Conservation (phyloP, 2,797 vertebrate species). For the Apogon talboti region DNA sequence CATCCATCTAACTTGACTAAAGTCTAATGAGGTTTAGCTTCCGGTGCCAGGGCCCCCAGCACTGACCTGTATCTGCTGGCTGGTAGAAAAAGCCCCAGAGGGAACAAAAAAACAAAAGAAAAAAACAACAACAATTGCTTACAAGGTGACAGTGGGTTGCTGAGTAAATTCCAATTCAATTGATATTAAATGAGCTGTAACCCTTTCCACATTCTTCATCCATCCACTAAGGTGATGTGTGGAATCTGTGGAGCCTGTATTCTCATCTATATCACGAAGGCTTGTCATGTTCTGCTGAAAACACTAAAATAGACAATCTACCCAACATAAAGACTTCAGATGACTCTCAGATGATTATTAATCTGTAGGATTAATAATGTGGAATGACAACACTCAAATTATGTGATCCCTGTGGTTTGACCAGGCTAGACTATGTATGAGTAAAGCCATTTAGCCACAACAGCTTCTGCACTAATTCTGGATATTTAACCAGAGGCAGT, state of each 20-base stretch:
- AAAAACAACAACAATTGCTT: constrained; percentile 12
- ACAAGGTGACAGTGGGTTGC: constrained; percentile 1
- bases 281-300: neutral
- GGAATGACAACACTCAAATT: neutral
- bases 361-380: neutral
- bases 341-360: no score
- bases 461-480: constrained; percentile 9
- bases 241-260: neutral
- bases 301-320: neutral
- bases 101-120: no score
- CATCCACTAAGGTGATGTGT: neutral
- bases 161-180: neutral
- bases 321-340: neutral
- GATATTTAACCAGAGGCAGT: constrained; percentile 8
- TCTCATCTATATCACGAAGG: constrained; percentile 3
- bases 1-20: constrained; percentile 16
- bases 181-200: constrained; percentile 2
- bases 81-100: neutral
- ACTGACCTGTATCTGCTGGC: constrained; percentile 25
- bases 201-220: constrained; percentile 3
- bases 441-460: neutral
- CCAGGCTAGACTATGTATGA: neutral
- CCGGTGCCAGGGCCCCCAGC: constrained; percentile 4
- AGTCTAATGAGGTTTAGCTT: constrained; percentile 20
- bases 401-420: neutral